Base-by-base conservation (phyloP, 2,888 invertebrate species). In the Bellardia bayeri region DNA sequence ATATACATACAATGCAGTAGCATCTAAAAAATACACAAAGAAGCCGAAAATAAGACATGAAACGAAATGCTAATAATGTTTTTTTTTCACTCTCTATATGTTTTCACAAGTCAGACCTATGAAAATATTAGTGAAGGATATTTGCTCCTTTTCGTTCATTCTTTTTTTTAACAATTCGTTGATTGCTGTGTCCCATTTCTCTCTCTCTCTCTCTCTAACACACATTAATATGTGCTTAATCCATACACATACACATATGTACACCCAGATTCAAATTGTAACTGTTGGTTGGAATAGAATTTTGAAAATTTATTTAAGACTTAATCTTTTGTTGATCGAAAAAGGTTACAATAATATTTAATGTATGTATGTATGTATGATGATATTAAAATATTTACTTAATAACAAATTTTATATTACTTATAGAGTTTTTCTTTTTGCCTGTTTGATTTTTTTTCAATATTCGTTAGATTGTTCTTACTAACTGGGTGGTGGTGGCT, bases 41-140 rank as follows among this genome's bases (percentile, higher is more conserved):
- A 16, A 40, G 30, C 33, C 11, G 5, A 58, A 23, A 54, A 16
- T 13, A 71, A 54, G 7, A 54, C 16, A 72, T 42, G 6, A 42
- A 80, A 33, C 23, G 78, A 83, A 86, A 88, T 87, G 83, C 61
- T 80, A 85, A 89, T 82, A 74, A 82, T 80, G 82, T 86, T 88
- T 82, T 79, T 72, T 11, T 66, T 87, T 79, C 61, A 82, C 63
- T 66, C 14, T 23, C 56, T 30, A 42, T 72, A 64, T 86, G 87
- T 87, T 88, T 87, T 63, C 51, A 75, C 81, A 82, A 85, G 82
- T 69, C 82, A 82, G 87, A 84, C 88, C 88, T 84, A 88, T 86
- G 84, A 89, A 87, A 86, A 89, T 84, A 88, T 88, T 85, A 40
- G 74, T 63, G 63, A 76, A 81, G 75, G 75, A 69, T 81, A 11